Conservation (phyloP, 1,140 invertebrate genomes). For the Papilio glaucus region DNA sequence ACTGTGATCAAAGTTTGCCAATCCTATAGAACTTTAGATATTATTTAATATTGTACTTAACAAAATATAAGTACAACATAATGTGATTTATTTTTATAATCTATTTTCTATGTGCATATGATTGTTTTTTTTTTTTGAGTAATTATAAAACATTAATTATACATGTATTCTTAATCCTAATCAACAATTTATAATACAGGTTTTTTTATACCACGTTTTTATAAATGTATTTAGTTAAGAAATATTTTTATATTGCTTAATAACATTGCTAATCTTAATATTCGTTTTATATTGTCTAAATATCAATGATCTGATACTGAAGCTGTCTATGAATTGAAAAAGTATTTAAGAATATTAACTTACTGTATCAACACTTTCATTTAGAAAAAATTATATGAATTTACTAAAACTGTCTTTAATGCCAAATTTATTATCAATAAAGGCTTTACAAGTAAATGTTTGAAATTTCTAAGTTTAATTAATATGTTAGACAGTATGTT, state of each 20-base stretch:
- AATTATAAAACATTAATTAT: background rate
- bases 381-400: too few species aligned
- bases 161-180: background rate
- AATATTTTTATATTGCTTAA: background rate
- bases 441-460: too few species aligned
- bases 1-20: background rate
- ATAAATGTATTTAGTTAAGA: constrained; percentile 3
- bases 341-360: too few species aligned
- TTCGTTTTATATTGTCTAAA: background rate
- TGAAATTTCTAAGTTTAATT: too few species aligned
- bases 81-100: background rate
- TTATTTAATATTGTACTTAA: background rate
- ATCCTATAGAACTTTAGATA: background rate
- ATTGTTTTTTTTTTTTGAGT: constrained; percentile 2
- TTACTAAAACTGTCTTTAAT: background rate
- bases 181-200: background rate
- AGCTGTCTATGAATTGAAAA: background rate
- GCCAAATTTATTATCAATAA: background rate
- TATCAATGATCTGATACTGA: background rate
- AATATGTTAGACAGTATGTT: constrained; percentile 6
- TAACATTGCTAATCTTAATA: background rate
- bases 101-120: background rate
- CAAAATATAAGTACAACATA: background rate
- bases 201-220: background rate
- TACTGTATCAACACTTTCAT: too few species aligned